Base-by-base conservation (phyloP, 2,113 vertebrate genomes). In the Aphelocoma coerulescens region DNA sequence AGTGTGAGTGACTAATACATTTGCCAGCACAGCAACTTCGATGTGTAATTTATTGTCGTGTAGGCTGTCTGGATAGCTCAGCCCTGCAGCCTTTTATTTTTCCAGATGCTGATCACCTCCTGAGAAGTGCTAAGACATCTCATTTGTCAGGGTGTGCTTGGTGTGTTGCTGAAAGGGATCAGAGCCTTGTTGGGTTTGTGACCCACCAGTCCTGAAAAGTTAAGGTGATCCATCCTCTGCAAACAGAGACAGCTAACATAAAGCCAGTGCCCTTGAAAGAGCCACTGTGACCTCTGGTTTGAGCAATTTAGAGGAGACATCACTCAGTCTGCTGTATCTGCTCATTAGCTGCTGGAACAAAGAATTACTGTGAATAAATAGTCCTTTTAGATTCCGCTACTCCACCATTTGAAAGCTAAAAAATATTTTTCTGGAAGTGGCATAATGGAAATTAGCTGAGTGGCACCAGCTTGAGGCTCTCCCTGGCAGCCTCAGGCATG, bases 301-400 rank as follows among this genome's bases (percentile, higher is more conserved):
- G 66, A 73, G 71, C 71, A 83, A 32, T 90, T 94, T 66, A 58
- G 58, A 69, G 51, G 55, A 91, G 30, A 62, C 46, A 43, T 93
- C 88, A 69, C 39, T 88, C 66, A 82, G 63, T 46, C 81, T 93
- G 71, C 85, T 85, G 75, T 86, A 93, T 69, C 58, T 91, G 71
- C 49, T 93, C 44, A 85, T 91, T 85, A 95, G 54, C 71, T 94
- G 63, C 67, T 88, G 68, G 51, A 89, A 91, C 71, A 88, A 85
- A 94, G 71, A 91, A 85, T 66, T 51, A 11, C 54, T 82, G 49
- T 82, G 84, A 92, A 72, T 67, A 86, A 92, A 67, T 37, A 49
- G 52, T 68, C 65, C 27, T 87, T 81, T 89, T 51, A 44, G 27
- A 69, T 89, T 92, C 37, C 67, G 19, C 52, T 48, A 18, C 48